Conservation (phyloP, 1,140 invertebrate species). For the Kradibia gibbosae region DNA sequence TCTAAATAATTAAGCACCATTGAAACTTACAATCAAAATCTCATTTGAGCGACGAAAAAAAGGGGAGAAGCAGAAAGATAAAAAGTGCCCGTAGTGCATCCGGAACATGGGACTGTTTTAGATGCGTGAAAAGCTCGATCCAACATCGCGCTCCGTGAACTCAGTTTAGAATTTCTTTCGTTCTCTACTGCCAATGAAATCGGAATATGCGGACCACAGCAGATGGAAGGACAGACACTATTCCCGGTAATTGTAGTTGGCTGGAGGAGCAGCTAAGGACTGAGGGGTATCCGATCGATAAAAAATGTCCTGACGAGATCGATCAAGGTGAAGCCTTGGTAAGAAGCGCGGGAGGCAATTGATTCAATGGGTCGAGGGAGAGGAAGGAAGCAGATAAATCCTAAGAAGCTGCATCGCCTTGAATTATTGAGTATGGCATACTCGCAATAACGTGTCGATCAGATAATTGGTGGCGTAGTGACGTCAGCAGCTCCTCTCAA, state of each 20-base stretch:
- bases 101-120: background rate
- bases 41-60: background rate
- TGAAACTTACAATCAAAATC: background rate
- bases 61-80: background rate
- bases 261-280: background rate
- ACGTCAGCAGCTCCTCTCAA: background rate
- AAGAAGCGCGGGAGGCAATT: background rate
- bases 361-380: background rate
- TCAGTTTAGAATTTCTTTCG: conserved; percentile 43
- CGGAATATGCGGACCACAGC: background rate
- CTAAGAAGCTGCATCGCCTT: background rate
- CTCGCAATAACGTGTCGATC: conserved; percentile 17
- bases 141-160: background rate
- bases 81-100: background rate
- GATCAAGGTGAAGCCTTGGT: conserved; percentile 21
- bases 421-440: conserved; percentile 40
- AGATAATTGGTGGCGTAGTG: conserved; percentile 24
- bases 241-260: conserved; percentile 41
- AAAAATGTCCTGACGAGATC: conserved; percentile 29
- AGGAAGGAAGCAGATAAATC: background rate
- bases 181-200: conserved; percentile 18
- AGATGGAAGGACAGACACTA: conserved; percentile 41
- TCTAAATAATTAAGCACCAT: conserved; percentile 27
- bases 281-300: background rate
- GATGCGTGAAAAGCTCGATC: conserved; percentile 35